These are phyloP conservation scores for Melieria crassipennis DNA, from an alignment of 2,888 invertebrate species.

Conservation along the genomic window DNA sequence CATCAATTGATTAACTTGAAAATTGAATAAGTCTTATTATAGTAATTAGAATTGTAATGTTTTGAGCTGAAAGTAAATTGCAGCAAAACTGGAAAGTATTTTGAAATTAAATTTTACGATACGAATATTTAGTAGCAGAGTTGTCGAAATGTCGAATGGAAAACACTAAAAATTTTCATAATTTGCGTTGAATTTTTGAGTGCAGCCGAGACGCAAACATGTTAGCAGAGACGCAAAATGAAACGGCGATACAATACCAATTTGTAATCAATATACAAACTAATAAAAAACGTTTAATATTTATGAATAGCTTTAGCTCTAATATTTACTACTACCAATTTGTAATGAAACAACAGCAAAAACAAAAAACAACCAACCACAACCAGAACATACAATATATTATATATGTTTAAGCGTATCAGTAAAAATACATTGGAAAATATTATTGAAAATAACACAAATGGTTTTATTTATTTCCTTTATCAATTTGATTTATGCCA, in stretches of 20 bases:
- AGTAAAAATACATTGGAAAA: slow-evolving; percentile 26
- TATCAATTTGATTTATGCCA: no score
- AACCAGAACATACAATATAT: slow-evolving; percentile 17
- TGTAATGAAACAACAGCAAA: slow-evolving; percentile 20
- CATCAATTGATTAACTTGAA: no score
- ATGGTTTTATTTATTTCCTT: slow-evolving; percentile 16
- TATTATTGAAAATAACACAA: slow-evolving; percentile 17
- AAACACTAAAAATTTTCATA: neutral
- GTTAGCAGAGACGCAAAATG: neutral
- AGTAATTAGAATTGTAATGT: slow-evolving; percentile 11
- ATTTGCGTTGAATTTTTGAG: neutral
- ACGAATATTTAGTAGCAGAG: neutral
- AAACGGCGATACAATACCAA: neutral
- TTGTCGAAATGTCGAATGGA: neutral
- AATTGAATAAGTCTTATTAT: neutral
- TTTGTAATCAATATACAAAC: slow-evolving; percentile 7
- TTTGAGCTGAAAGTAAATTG: slow-evolving; percentile 28
- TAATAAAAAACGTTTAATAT: slow-evolving; percentile 1
- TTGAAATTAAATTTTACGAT: neutral
- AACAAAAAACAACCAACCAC: slow-evolving; percentile 20
- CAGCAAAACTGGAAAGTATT: slow-evolving; percentile 25
- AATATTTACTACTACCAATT: slow-evolving; percentile 33
- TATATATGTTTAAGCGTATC: slow-evolving; percentile 22
- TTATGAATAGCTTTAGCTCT: slow-evolving; percentile 21
- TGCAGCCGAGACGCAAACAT: neutral